Conservation (phyloP, 2,113 vertebrate genomes). For the Alligator sinensis region DNA sequence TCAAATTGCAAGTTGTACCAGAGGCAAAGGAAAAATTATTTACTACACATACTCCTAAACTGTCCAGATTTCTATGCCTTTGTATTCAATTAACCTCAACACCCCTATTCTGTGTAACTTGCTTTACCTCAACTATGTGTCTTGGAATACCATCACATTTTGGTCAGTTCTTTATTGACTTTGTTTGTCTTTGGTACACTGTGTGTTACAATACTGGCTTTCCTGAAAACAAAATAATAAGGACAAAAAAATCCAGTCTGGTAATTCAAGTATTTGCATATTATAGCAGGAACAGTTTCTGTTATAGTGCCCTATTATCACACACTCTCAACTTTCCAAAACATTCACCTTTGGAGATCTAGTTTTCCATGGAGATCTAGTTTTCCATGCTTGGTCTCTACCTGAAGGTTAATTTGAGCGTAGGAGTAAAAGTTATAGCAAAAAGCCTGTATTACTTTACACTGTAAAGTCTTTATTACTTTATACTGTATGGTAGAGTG, state of each 20-base stretch:
- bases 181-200: constrained; percentile 43
- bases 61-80: constrained; percentile 64
- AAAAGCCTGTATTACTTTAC: not conserved
- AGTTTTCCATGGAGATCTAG: constrained; percentile 51
- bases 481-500: not conserved
- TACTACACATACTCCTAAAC: constrained; percentile 44
- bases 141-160: constrained; percentile 50
- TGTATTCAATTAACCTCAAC: constrained; percentile 62
- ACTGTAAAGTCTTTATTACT: not conserved
- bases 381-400: constrained; percentile 50
- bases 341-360: constrained; percentile 47
- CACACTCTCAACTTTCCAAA: constrained; percentile 66
- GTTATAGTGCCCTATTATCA: constrained; percentile 21
- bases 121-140: constrained; percentile 72
- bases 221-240: not conserved
- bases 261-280: constrained; percentile 30
- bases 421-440: not conserved
- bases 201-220: constrained; percentile 22
- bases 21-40: constrained; percentile 50
- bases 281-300: constrained; percentile 57
- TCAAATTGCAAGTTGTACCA: constrained; percentile 54
- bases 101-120: constrained; percentile 54
- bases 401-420: constrained; percentile 45
- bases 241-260: constrained; percentile 34
- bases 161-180: constrained; percentile 54